phyloP scores from a whole-genome alignment of 2,888 invertebrate species.

The Chirona hameri region DNA sequence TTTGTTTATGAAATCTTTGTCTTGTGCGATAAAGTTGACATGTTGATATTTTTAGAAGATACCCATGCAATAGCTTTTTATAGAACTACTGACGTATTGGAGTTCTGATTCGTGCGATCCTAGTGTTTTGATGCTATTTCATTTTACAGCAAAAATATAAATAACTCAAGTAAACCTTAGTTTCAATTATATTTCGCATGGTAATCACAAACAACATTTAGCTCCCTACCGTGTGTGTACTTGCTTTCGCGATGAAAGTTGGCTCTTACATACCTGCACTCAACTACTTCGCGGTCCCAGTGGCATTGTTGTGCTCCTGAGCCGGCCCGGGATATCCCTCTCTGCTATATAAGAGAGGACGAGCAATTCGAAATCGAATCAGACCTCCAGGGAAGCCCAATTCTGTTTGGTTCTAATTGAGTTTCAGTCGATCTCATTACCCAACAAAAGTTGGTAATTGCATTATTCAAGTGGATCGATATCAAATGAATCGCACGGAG shows the following conservation, averaged over 20 bases:
- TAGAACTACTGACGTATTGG: no score
- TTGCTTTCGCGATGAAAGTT: background rate
- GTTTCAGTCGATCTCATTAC: slow-evolving; percentile 13
- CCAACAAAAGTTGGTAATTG: background rate
- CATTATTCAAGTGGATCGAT: slow-evolving; percentile 23
- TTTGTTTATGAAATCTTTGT: no score
- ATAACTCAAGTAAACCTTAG: no score
- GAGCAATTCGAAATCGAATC: background rate
- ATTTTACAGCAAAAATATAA: no score
- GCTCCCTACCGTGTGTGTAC: no score
- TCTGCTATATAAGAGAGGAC: background rate
- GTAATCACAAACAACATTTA: background rate
- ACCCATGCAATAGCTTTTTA: no score
- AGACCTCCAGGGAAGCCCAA: background rate
- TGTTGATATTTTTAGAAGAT: no score
- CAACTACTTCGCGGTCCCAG: background rate
- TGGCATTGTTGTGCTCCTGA: background rate
- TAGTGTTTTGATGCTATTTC: no score
- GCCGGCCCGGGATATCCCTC: background rate
- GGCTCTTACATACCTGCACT: no score
- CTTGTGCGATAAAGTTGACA: no score
- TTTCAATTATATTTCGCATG: no score
- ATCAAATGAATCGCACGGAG: background rate
- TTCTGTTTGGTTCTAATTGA: slow-evolving; percentile 2
- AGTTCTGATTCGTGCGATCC: no score